phyloP scores from a whole-genome alignment of 1,140 invertebrate species.

The Vollenhovia emeryi region DNA sequence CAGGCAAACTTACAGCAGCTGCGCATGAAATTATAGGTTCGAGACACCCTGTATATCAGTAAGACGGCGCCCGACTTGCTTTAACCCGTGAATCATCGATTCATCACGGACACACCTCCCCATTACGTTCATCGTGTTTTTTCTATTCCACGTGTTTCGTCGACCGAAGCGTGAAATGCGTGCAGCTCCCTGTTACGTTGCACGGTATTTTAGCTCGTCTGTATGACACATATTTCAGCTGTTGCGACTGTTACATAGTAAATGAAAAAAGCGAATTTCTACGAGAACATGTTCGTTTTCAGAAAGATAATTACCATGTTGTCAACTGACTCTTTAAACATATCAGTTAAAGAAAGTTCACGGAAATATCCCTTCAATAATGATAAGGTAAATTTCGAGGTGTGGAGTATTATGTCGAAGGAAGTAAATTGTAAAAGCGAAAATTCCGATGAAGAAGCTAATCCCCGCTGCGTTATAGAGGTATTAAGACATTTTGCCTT shows the following conservation, averaged over 20 bases:
- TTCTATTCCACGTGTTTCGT: constrained; percentile 44
- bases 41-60: constrained; percentile 44
- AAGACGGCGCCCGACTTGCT: constrained; percentile 33
- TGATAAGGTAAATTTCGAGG: neutral
- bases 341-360: no score
- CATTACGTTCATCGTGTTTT: constrained; percentile 37
- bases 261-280: neutral
- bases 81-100: constrained; percentile 59
- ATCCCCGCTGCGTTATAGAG: constrained; percentile 13
- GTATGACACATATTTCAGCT: constrained; percentile 2
- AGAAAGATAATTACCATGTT: neutral
- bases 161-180: constrained; percentile 35
- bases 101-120: constrained; percentile 53
- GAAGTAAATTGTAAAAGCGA: constrained; percentile 34
- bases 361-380: no score
- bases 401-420: neutral
- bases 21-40: neutral
- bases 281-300: neutral
- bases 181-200: constrained; percentile 19
- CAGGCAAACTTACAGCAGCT: neutral
- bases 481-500: constrained; percentile 38
- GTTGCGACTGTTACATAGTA: neutral
- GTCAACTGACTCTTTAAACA: no score
- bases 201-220: constrained; percentile 24
- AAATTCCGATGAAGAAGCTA: constrained; percentile 16